Percentiles rank a stretch among this genome's conserved stretches.
Evolutionary conservation across 2,888 invertebrate genomes (phyloP).

Genomic region (Eupithecia vulgata): DNA sequence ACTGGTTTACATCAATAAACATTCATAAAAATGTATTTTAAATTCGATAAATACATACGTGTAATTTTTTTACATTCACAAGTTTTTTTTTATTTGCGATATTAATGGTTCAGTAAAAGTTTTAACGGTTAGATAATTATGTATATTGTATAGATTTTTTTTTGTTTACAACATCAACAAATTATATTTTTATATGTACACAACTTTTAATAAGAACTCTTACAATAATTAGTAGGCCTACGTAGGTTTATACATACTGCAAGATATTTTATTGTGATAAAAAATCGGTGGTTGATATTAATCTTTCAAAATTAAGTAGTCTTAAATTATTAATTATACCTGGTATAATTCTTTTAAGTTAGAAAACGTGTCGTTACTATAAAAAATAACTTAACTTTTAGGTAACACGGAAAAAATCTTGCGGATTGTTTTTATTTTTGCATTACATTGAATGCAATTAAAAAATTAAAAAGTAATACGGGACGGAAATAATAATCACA

Average conservation of each 20-base stretch:
- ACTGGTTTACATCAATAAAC: neutral
- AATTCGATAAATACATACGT: neutral
- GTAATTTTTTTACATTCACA: too few relatives aligned
- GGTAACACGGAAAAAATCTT: too few relatives aligned
- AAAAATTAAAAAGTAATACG: neutral
- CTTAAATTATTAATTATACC: neutral
- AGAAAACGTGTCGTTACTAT: neutral
- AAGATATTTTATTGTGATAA: slow-evolving; percentile 12
- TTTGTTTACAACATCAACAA: neutral
- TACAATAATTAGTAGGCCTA: neutral
- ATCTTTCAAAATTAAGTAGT: neutral
- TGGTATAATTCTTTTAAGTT: neutral
- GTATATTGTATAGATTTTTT: neutral
- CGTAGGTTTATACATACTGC: neutral
- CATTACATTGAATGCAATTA: neutral
- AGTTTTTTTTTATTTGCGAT: neutral
- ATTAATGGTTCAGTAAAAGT: neutral
- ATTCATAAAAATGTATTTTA: neutral
- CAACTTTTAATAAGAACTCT: neutral
- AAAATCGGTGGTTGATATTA: slow-evolving; percentile 16
- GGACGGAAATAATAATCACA: neutral
- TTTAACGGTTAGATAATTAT: neutral
- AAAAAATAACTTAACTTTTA: neutral
- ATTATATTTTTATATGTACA: neutral
- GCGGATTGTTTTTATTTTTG: neutral